phyloP scores from a whole-genome alignment of 2,888 invertebrate genomes.

The Megamerina dolium region DNA sequence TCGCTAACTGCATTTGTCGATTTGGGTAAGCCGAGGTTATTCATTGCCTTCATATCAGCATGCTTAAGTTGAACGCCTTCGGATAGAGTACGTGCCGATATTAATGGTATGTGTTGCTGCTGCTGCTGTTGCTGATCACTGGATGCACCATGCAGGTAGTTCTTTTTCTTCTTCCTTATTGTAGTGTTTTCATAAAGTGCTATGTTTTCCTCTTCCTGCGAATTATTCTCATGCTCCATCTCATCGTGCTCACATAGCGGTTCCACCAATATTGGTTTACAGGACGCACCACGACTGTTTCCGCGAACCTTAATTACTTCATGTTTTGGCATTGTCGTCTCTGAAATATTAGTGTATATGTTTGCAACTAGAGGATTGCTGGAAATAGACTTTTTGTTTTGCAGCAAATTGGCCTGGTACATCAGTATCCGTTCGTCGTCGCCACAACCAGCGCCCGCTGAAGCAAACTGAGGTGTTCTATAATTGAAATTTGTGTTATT shows the following conservation, averaged over 20 bases:
- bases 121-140: too few species aligned
- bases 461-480: conserved; percentile 20
- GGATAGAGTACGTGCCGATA: too few species aligned
- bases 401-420: not conserved
- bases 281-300: conserved; percentile 10
- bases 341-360: conserved; percentile 60
- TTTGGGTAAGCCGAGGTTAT: conserved; percentile 41
- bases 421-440: too few species aligned
- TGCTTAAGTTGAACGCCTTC: too few species aligned
- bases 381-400: not conserved
- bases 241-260: conserved; percentile 43
- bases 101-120: too few species aligned
- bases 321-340: conserved; percentile 58
- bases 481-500: conserved; percentile 75
- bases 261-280: conserved; percentile 31
- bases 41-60: conserved; percentile 39
- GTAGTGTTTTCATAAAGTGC: conserved; percentile 47
- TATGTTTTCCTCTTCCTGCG: conserved; percentile 35
- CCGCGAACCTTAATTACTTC: conserved; percentile 49
- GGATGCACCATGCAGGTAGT: too few species aligned
- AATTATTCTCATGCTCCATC: conserved; percentile 39
- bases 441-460: too few species aligned
- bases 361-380: conserved; percentile 48
- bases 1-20: conserved; percentile 5
- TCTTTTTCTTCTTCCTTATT: conserved; percentile 26